A percentile compares a stretch with the other conserved stretches of the same genome.
phyloP scores from a whole-genome alignment of 2,888 invertebrate genomes.

The Netelia melanura region DNA sequence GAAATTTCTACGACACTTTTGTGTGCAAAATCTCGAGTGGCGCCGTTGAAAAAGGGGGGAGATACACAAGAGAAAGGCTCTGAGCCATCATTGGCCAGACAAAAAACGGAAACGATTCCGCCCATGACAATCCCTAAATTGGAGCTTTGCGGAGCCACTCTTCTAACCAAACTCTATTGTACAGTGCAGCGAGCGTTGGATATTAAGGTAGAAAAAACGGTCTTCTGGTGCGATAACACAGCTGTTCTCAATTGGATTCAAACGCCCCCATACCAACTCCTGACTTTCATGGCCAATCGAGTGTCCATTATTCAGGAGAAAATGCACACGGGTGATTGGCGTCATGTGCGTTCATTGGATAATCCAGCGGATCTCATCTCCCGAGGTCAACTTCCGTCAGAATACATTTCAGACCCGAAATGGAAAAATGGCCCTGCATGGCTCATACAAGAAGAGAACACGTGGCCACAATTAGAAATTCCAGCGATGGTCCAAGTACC shows the following conservation, averaged over 20 bases:
- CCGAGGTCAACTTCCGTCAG: conserved; percentile 40
- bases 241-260: conserved; percentile 47
- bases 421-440: conserved; percentile 56
- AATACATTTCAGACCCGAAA: neutral
- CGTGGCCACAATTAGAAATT: conserved; percentile 48
- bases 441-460: conserved; percentile 23
- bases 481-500: conserved; percentile 12
- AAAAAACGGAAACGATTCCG: neutral
- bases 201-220: neutral
- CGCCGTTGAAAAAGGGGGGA: neutral
- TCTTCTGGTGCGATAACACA: conserved; percentile 49
- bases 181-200: conserved; percentile 13
- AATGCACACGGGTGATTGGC: conserved; percentile 13
- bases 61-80: neutral
- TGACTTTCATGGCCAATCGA: conserved; percentile 55
- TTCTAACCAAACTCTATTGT: conserved; percentile 5
- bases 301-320: conserved; percentile 51
- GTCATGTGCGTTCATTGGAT: conserved; percentile 31
- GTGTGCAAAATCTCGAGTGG: neutral
- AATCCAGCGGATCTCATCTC: conserved; percentile 56
- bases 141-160: conserved; percentile 5
- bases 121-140: conserved; percentile 40
- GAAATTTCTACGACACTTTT: no score
- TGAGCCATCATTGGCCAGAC: neutral
- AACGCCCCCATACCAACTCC: conserved; percentile 18